A percentile compares a stretch with the other conserved stretches of the same genome.
Evolutionary conservation across 2,797 vertebrate species (phyloP).

Genomic region (Sebastes miniatus): DNA sequence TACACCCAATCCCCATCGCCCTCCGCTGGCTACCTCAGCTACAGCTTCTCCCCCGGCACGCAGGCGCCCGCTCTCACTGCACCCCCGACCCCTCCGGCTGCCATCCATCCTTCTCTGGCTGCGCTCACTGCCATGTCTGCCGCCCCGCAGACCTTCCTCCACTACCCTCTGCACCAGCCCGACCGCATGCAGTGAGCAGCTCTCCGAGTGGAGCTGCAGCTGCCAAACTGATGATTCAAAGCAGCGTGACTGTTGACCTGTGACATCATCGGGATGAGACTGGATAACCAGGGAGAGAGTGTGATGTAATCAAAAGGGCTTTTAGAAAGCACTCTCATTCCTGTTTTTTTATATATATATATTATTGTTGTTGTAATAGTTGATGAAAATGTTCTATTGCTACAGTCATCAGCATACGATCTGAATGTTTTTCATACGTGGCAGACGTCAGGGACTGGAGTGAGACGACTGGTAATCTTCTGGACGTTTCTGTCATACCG

Average conservation of each 20-base stretch:
- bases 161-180: constrained; percentile 89
- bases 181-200: constrained; percentile 89
- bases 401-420: constrained; percentile 49
- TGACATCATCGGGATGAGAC: constrained; percentile 68
- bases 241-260: constrained; percentile 54
- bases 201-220: constrained; percentile 34
- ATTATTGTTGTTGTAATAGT: constrained; percentile 51
- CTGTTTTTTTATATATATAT: constrained; percentile 24
- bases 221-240: constrained; percentile 22
- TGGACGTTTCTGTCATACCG: not conserved
- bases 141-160: constrained; percentile 82
- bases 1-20: constrained; percentile 90
- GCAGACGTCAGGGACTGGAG: constrained; percentile 13
- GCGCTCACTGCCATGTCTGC: constrained; percentile 60
- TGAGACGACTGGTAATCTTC: constrained; percentile 1
- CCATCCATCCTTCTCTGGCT: constrained; percentile 63
- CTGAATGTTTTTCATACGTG: constrained; percentile 66
- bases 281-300: constrained; percentile 41
- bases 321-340: constrained; percentile 56
- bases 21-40: constrained; percentile 89
- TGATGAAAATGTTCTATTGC: constrained; percentile 44
- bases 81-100: constrained; percentile 60
- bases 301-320: constrained; percentile 73
- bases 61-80: constrained; percentile 52
- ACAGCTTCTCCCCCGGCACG: constrained; percentile 84